These are phyloP conservation scores for Drosophila asahinai DNA, from an alignment of 1,140 invertebrate species.

Conservation along the genomic window DNA sequence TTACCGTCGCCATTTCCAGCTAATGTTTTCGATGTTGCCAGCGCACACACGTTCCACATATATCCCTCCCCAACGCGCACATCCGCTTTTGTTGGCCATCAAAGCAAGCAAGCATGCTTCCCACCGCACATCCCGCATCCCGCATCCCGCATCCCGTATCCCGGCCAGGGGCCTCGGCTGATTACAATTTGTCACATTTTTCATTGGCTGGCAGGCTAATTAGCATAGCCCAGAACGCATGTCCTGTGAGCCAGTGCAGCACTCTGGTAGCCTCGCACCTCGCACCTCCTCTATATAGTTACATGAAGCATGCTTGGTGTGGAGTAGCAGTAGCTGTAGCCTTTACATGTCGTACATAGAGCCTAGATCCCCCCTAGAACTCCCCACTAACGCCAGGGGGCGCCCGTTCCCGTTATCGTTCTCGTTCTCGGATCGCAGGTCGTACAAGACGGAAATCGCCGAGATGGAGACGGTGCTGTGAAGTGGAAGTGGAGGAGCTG, in stretches of 20 bases:
- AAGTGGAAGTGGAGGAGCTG: conserved; percentile 75
- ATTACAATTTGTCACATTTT: conserved; percentile 63
- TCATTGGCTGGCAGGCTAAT: conserved; percentile 47
- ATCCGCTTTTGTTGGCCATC: conserved; percentile 14
- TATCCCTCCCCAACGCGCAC: conserved; percentile 11
- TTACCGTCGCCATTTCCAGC: conserved; percentile 12
- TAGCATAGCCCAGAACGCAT: conserved; percentile 36
- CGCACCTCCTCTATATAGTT: too few relatives aligned
- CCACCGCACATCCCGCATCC: background rate
- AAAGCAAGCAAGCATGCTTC: too few relatives aligned
- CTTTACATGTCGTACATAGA: background rate
- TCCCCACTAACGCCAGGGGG: conserved; percentile 17
- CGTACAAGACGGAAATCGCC: conserved; percentile 90
- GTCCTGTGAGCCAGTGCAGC: conserved; percentile 22
- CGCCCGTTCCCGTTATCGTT: conserved; percentile 5
- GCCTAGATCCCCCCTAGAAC: background rate
- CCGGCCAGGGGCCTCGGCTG: conserved; percentile 19
- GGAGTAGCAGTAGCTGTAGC: conserved; percentile 8
- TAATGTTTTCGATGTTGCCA: conserved; percentile 42
- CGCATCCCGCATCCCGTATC: background rate
- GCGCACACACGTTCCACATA: conserved; percentile 7
- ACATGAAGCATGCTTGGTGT: conserved; percentile 31
- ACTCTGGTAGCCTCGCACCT: background rate
- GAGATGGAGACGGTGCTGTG: conserved; percentile 96
- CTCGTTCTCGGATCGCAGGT: conserved; percentile 73